A percentile compares a stretch with the other conserved stretches of the same genome.
phyloP scores from a whole-genome alignment of 2,113 vertebrate species.

The Sitta europaea region DNA sequence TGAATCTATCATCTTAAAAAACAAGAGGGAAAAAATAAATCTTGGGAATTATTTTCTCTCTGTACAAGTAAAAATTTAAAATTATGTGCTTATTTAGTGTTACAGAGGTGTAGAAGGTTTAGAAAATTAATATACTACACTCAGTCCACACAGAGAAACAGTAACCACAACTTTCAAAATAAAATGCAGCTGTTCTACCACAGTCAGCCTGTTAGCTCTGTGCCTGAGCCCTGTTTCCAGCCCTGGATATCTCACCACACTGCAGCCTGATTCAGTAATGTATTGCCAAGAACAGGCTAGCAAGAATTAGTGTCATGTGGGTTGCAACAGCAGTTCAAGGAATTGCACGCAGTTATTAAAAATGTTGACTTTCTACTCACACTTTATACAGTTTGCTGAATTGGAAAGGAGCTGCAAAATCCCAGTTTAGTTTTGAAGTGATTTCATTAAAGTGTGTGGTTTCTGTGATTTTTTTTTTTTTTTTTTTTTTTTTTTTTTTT shows the following conservation, averaged over 20 bases:
- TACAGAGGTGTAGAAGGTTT: neutral
- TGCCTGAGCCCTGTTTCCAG: neutral
- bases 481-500: neutral
- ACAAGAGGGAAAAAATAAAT: neutral
- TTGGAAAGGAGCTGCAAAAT: neutral
- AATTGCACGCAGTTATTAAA: neutral
- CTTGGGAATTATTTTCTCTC: neutral
- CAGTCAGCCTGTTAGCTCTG: neutral
- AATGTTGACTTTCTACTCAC: neutral
- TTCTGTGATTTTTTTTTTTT: neutral
- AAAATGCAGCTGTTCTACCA: neutral
- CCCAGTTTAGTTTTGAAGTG: neutral
- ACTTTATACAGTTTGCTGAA: neutral
- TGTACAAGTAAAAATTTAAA: neutral
- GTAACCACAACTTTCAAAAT: neutral
- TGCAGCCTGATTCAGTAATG: neutral
- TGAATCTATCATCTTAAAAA: neutral
- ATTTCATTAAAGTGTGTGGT: neutral
- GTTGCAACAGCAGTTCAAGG: neutral
- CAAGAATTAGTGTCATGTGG: neutral
- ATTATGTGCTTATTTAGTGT: neutral
- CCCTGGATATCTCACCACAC: neutral
- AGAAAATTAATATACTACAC: neutral
- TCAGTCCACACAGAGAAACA: neutral
- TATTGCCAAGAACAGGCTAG: neutral